phyloP scores from a whole-genome alignment of 2,113 vertebrate genomes.

The Uropsilus gracilis region DNA sequence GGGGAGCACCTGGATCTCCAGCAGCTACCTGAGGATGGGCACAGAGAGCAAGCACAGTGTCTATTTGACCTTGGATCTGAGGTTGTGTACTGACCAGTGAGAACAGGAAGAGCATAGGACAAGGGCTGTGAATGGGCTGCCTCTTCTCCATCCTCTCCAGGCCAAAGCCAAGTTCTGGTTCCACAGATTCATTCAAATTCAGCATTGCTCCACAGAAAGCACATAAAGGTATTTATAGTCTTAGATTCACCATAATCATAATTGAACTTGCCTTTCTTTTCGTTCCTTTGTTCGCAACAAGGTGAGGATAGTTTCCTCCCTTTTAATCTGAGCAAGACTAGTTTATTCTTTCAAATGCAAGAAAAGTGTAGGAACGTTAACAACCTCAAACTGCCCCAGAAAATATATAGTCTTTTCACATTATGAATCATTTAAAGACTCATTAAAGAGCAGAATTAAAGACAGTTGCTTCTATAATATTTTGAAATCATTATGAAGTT shows the following conservation, averaged over 20 bases:
- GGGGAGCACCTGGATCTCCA: not conserved
- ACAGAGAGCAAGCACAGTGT: not conserved
- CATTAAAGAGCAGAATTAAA: conserved; percentile 39
- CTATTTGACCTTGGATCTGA: not conserved
- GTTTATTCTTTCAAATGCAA: conserved; percentile 69
- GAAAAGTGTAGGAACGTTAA: conserved; percentile 45
- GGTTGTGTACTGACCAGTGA: not conserved
- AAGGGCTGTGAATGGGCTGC: not conserved
- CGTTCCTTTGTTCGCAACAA: conserved; percentile 56
- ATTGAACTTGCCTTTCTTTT: conserved; percentile 44
- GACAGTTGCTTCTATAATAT: conserved; percentile 21
- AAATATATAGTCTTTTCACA: conserved; percentile 36
- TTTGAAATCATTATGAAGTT: conserved; percentile 63
- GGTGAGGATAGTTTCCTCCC: not conserved
- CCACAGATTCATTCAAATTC: conserved; percentile 24
- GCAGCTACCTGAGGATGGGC: not conserved
- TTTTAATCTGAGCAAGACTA: conserved; percentile 69
- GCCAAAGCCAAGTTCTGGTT: not conserved
- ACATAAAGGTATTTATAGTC: not conserved
- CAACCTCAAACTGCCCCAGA: not conserved
- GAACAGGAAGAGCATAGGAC: not conserved
- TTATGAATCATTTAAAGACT: conserved; percentile 1
- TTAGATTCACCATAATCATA: conserved; percentile 6
- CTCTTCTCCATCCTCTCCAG: not conserved
- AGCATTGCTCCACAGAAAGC: not conserved